Evolutionary conservation across 30 jellyfish, hydroid and myxozoan species (phyloP).

Genomic region (Catostylus mosaicus): DNA sequence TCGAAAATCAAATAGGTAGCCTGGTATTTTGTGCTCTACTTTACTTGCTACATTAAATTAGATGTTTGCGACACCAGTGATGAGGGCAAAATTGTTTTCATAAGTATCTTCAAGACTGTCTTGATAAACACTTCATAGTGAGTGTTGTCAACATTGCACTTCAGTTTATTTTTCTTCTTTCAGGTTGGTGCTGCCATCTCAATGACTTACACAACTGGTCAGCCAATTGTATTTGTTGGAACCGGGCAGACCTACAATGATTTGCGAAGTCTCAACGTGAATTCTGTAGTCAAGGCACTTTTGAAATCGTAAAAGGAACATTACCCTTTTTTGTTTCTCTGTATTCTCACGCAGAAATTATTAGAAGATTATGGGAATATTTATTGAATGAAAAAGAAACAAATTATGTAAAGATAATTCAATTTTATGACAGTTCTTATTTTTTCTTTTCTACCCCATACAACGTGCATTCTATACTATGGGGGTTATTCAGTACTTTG

Average conservation of each 20-base stretch:
- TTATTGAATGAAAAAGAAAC: neutral
- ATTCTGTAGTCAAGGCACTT: conserved; percentile 93
- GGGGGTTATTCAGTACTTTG: no score
- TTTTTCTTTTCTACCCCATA: no score
- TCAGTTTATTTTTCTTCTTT: no score
- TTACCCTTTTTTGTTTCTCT: neutral
- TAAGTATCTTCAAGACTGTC: no score
- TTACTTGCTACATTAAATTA: no score
- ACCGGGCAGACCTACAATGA: conserved; percentile 99
- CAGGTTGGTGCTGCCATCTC: conserved; percentile 99
- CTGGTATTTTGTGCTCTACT: no score
- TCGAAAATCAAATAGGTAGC: no score
- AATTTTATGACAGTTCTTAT: neutral
- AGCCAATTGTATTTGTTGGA: conserved; percentile 99
- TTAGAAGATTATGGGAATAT: neutral
- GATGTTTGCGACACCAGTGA: no score
- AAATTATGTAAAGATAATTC: neutral
- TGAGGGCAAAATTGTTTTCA: no score
- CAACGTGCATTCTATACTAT: no score
- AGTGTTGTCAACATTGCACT: no score
- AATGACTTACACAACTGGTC: conserved; percentile 99
- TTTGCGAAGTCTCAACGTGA: conserved; percentile 87
- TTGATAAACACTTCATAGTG: no score
- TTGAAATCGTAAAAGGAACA: conserved; percentile 61
- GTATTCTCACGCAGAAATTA: neutral